These are phyloP conservation scores for Paramormyrops kingsleyae DNA, from an alignment of 2,113 vertebrate genomes.

Conservation along the genomic window DNA sequence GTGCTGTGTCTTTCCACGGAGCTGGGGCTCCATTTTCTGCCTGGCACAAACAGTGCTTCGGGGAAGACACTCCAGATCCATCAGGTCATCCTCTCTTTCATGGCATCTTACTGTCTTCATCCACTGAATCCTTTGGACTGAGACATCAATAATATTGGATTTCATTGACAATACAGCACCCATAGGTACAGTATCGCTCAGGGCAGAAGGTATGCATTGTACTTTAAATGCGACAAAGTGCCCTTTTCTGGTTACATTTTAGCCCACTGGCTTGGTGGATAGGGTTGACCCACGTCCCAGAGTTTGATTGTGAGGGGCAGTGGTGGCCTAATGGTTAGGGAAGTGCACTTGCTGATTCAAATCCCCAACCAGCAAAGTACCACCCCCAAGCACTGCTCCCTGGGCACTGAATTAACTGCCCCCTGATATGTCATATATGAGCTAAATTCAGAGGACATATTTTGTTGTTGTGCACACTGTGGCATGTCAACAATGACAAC, in stretches of 20 bases:
- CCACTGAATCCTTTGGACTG: not conserved
- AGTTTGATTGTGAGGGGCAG: not conserved
- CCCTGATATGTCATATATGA: no score
- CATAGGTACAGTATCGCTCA: not conserved
- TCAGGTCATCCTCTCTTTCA: not conserved
- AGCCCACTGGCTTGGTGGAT: not conserved
- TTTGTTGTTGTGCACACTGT: no score
- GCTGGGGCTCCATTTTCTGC: not conserved
- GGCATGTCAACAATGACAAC: no score
- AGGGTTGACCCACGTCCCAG: not conserved
- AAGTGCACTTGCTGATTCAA: no score
- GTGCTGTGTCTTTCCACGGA: not conserved
- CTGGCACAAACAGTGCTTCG: not conserved
- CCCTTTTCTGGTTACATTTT: constrained; percentile 9
- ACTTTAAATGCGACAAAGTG: constrained; percentile 27
- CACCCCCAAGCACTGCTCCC: no score
- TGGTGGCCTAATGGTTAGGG: no score
- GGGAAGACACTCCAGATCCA: no score
- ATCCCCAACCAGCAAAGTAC: no score
- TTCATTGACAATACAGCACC: not conserved
- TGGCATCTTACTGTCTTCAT: not conserved
- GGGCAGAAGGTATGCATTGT: not conserved
- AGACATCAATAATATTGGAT: not conserved
- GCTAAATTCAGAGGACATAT: no score
- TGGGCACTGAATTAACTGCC: no score